Conservation (phyloP, 2,888 invertebrate genomes). For the Drosophila barbarae region DNA sequence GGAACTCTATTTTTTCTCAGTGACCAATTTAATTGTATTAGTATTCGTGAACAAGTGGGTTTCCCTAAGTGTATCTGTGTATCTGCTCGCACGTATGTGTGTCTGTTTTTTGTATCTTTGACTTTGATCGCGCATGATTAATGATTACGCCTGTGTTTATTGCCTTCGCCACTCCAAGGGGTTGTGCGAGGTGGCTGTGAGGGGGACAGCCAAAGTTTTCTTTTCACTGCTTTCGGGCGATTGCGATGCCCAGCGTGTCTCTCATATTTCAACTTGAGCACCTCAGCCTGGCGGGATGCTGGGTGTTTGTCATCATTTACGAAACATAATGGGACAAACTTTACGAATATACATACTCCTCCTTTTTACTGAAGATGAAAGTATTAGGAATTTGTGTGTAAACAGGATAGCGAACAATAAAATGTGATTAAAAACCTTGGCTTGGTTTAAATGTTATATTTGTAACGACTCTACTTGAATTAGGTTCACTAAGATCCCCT, state of each 20-base stretch:
- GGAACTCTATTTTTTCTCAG: not conserved
- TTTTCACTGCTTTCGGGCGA: conserved; percentile 37
- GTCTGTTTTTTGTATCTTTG: conserved; percentile 61
- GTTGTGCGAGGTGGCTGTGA: not conserved
- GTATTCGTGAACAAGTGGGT: conserved; percentile 20
- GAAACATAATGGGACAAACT: conserved; percentile 26
- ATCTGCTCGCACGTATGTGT: conserved; percentile 26
- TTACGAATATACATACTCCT: conserved; percentile 1
- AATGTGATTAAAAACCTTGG: not conserved
- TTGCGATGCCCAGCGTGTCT: conserved; percentile 34
- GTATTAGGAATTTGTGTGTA: not conserved
- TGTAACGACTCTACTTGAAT: not conserved
- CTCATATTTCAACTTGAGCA: conserved; percentile 58
- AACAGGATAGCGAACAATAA: not conserved
- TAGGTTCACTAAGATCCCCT: not conserved
- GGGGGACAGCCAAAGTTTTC: conserved; percentile 29
- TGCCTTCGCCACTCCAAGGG: conserved; percentile 49
- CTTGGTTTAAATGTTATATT: not conserved
- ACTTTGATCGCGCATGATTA: conserved; percentile 72
- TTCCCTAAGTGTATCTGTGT: conserved; percentile 18
- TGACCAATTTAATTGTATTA: conserved; percentile 26
- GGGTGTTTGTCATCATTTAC: conserved; percentile 31
- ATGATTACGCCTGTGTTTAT: conserved; percentile 71
- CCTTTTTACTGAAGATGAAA: not conserved
- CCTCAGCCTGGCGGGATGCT: not conserved